Percentiles rank a stretch among this genome's conserved stretches.
phyloP scores from a whole-genome alignment of 2,113 vertebrate genomes.

The Phyllostomus discolor region DNA sequence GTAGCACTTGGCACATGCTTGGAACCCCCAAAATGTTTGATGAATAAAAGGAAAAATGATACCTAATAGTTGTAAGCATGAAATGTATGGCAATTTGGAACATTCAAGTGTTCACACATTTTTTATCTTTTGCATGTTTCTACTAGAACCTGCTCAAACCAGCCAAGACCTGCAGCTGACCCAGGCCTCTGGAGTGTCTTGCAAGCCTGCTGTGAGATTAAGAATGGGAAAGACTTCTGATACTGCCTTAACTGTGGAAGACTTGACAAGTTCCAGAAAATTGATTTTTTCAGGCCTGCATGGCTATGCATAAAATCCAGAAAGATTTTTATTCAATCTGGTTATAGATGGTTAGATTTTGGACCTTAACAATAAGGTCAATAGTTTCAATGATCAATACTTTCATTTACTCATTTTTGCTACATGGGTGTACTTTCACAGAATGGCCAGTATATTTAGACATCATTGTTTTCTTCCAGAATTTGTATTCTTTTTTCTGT shows the following conservation, averaged over 20 bases:
- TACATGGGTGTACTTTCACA: background rate
- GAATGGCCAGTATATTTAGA: background rate
- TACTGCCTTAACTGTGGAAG: conserved; percentile 54
- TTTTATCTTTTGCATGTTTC: background rate
- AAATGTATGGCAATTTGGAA: background rate
- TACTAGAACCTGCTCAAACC: background rate
- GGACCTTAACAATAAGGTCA: conserved; percentile 34
- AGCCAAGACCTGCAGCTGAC: background rate
- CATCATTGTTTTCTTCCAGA: background rate
- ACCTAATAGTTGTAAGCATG: background rate
- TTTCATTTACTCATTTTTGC: conserved; percentile 9
- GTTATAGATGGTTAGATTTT: conserved; percentile 11
- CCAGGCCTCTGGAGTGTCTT: conserved; percentile 1
- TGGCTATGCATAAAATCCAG: conserved; percentile 67
- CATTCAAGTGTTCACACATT: accelerated
- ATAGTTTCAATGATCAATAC: conserved; percentile 26
- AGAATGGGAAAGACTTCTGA: conserved; percentile 52
- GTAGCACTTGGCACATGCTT: background rate
- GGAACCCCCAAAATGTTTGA: background rate
- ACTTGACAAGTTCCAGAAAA: conserved; percentile 68
- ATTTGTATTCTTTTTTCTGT: background rate
- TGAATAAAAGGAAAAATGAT: background rate
- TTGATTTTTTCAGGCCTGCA: conserved; percentile 66
- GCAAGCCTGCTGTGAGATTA: background rate
- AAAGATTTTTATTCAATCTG: conserved; percentile 66